Evolutionary conservation across 2,888 invertebrate genomes (phyloP), one percentile per base, ranked within the genome.

Genomic region (Dioctria rufipes): DNA sequence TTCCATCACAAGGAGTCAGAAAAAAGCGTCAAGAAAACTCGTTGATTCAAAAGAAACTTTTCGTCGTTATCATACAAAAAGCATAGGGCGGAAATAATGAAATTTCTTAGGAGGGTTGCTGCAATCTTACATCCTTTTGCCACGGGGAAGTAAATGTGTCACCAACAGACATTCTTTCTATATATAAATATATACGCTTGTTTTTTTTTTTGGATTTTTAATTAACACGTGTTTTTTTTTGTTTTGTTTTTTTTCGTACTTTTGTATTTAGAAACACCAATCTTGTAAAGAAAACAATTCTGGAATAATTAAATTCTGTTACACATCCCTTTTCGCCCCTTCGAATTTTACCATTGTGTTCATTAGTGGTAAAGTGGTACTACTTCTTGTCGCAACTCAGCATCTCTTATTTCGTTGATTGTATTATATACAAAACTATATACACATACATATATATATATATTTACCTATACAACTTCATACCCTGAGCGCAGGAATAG

Each of bases 361-460:
- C 73, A 73, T 73, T 73, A 73, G 73, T 60, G 58, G 73, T 73
- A 73, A 73, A 73, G 73, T 73, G 73, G 58, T 42, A 73, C 73
- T 73, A 73, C 73, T 73, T 73, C 60, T 73, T 58, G 54, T 40
- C 73, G 73, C 46, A 46, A 46, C 54, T 58, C 25, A n/a, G 40
- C 58, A 13, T 71, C 58, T 58, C 42, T 73, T 49, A 8, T 42
- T 11, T 25, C 13, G 58, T n/a, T 25, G 25, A 25, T 25, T 51
- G 40, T 42, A 63, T 5, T 39, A 42, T 60, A 25, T 25, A 25
- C 25, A 2, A 25, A 25, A 25, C 25, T 25, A 25, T 25, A 25
- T 25, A 25, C 25, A 25, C 2, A 25, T 25, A 25, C 2, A 25
- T 25, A 25, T 25, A 25, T 25, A 25, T 25, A 25, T 25, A 25